A percentile compares a stretch with the other conserved stretches of the same genome.
phyloP scores from a whole-genome alignment of 2,113 vertebrate species.

The Edolisoma coerulescens region DNA sequence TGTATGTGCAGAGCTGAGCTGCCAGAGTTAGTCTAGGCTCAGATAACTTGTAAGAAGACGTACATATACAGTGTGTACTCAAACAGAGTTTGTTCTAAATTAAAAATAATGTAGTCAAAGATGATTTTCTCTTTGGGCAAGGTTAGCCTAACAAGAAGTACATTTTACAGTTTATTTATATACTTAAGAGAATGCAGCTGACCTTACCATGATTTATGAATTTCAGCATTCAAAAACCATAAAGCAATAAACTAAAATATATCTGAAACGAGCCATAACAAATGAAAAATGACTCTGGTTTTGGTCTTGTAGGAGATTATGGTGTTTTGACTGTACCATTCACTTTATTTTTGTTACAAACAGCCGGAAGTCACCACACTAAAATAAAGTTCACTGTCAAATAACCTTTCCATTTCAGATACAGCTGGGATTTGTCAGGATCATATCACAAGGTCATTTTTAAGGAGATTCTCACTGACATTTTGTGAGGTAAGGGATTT shows the following conservation, averaged over 20 bases:
- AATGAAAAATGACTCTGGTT: background rate
- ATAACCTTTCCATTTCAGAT: slow-evolving; percentile 6
- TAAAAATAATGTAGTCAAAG: background rate
- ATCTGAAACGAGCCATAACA: background rate
- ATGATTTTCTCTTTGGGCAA: background rate
- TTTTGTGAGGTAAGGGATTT: slow-evolving; percentile 46
- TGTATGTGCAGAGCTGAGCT: background rate
- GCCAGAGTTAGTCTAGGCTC: background rate
- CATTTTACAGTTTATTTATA: background rate
- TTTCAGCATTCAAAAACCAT: background rate
- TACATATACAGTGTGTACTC: background rate
- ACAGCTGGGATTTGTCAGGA: slow-evolving; percentile 12
- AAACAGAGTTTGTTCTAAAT: background rate
- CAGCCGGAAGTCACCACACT: background rate
- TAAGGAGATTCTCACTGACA: slow-evolving; percentile 17
- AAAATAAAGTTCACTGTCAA: background rate
- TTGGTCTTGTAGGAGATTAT: background rate
- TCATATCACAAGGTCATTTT: slow-evolving; percentile 22
- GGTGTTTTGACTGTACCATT: background rate
- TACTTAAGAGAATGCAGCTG: background rate
- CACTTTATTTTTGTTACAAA: background rate
- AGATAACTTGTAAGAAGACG: background rate
- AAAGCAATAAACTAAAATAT: background rate
- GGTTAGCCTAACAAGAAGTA: background rate
- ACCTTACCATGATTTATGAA: background rate